Conservation (phyloP, 2,797 vertebrate genomes). For the Kryptopterus vitreolus region DNA sequence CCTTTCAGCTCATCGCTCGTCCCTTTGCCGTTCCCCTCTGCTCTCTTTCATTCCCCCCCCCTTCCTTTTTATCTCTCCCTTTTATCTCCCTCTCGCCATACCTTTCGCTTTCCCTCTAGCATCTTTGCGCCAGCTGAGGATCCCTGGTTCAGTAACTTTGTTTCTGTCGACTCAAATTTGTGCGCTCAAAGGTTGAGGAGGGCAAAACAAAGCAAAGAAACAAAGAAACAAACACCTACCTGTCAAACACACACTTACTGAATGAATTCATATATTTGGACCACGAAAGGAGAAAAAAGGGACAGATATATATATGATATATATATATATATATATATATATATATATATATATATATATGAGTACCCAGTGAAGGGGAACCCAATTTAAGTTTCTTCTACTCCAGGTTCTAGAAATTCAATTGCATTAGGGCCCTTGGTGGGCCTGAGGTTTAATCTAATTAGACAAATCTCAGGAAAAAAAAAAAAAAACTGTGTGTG, state of each 20-base stretch:
- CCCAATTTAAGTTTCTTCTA: constrained; percentile 76
- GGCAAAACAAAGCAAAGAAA: too few relatives aligned
- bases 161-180: constrained; percentile 62
- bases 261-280: too few relatives aligned
- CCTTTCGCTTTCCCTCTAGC: constrained; percentile 7
- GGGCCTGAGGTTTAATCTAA: constrained; percentile 74
- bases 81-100: constrained; percentile 61
- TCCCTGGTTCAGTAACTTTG: constrained; percentile 58
- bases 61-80: constrained; percentile 72
- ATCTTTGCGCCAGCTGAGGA: constrained; percentile 35
- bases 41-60: constrained; percentile 45
- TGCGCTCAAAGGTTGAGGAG: constrained; percentile 41
- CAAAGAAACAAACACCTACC: constrained; percentile 70
- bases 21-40: constrained; percentile 67
- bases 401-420: constrained; percentile 71
- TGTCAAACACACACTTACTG: constrained; percentile 59
- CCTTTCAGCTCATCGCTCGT: constrained; percentile 78
- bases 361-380: constrained; percentile 74
- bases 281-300: too few relatives aligned
- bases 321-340: constrained; percentile 17
- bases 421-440: constrained; percentile 77
- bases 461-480: constrained; percentile 73
- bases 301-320: constrained; percentile 30
- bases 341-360: constrained; percentile 37
- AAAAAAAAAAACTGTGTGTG: constrained; percentile 16